Evolutionary conservation across 2,888 invertebrate species (phyloP), one percentile per base, ranked within the genome.

Genomic region (Pycnomerus fuliginosus): DNA sequence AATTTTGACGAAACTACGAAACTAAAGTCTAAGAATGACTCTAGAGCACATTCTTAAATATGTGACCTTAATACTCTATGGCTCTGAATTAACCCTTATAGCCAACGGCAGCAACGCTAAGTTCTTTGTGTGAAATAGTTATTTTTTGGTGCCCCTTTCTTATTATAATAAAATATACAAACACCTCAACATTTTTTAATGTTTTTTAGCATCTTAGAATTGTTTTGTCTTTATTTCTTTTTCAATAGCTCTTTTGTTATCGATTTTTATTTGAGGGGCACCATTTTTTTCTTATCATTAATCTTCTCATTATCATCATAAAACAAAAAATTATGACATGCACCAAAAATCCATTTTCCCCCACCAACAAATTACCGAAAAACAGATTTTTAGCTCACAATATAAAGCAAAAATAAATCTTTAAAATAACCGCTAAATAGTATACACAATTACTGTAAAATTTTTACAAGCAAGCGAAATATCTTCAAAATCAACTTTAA

Each of bases 161-260:
- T 51, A 56, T 54, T 54, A 56, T 59, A 58, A 48, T 59, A 58
- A 61, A 61, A 59, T 58, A 59, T 58, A 58, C 56, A 59, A 55
- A 53, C 50, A 43, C 45, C 44, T 52, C 24, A 44, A 40, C 44
- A 36, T 39, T 40, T 44, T 40, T 41, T 38, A 20, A 33, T 29
- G 10, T 44, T 44, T 13, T 36, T 34, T 15, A 14, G 25, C n/a
- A 27, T 34, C 37, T 39, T 44, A 16, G 31, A 34, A 23, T 34
- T 33, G 17, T 44, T 35, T 15, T 3, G 2, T 42, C 22, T 47
- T 35, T 20, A 16, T 31, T 15, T 37, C 16, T 5, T 29, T 39
- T n/a, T 47, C 23, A 14, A 15, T 28, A 30, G 36, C 29, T 33
- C 34, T 33, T 43, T 30, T 38, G 17, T 33, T 40, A 22, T 17